Evolutionary conservation across 2,113 vertebrate genomes (phyloP), one percentile per base, ranked within the genome.

Genomic region (Pionites leucogaster): DNA sequence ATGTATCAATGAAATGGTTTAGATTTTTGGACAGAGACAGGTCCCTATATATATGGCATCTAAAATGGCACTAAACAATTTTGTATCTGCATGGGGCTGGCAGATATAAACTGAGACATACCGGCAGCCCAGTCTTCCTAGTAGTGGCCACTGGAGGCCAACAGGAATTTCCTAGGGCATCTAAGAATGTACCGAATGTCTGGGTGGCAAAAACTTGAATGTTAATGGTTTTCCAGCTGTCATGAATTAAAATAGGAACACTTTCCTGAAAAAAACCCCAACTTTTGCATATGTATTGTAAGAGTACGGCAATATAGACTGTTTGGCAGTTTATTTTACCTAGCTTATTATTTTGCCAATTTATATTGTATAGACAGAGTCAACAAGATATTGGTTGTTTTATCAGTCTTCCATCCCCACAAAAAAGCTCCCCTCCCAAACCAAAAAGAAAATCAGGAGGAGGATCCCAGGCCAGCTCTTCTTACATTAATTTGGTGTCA

Each of bases 271-370:
- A 86, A 82, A 49, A 49, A 3, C 6, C 35, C 16, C 31, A 18
- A 41, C 82, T 97, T 96, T 91, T 92, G 84, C 76, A n/a, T 86
- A 84, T 88, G 69, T 95, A 19, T 96, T 86, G 46, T 82, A 64
- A 50, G 67, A 95, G 49, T 71, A 91, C 47, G 57, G 47, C 71
- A 57, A 29, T 78, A 65, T 60, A 85, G 78, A 33, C 60, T 50
- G n/a, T 67, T 55, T 67, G 70, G 47, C 60, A 31, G 19, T 85
- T 93, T 94, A 67, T 80, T 89, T 90, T 90, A 53, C 46, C 50
- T 74, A 44, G 24, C 64, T 93, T 96, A 70, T 62, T 82, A 69
- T 90, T 94, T 90, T 93, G 44, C n/a, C 0, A 4, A 79, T 71
- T 95, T 91, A 74, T 70, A 57, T 75, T 88, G 59, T 17, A 5